Conservation (phyloP, 2,113 vertebrate genomes). For the Bos indicus region DNA sequence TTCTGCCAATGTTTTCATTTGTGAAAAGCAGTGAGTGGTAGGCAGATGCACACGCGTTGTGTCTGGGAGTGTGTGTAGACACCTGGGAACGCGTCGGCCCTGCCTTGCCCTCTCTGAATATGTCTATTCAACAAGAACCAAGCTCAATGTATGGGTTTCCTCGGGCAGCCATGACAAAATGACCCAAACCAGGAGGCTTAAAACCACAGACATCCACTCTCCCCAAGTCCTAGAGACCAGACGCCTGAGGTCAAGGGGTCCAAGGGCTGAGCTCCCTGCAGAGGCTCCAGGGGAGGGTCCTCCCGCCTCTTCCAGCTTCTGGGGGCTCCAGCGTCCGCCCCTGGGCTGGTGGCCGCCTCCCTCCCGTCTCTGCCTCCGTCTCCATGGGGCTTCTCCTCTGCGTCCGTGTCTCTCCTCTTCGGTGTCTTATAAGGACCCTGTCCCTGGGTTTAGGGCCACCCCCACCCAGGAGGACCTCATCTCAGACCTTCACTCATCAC, state of each 20-base stretch:
- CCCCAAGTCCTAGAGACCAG: background rate
- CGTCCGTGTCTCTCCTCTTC: accelerated
- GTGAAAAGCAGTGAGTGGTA: too few species aligned
- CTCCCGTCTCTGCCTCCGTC: accelerated
- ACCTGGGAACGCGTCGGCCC: accelerated
- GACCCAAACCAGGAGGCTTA: background rate
- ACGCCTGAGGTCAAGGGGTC: accelerated
- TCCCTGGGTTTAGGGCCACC: background rate
- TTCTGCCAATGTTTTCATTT: background rate
- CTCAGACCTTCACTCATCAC: background rate
- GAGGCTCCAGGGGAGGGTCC: background rate
- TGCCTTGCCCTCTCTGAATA: accelerated
- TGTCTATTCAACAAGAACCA: background rate
- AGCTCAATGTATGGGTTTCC: background rate
- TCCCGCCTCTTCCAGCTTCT: accelerated
- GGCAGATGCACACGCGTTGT: accelerated
- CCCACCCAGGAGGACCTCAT: background rate
- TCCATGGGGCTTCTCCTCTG: background rate
- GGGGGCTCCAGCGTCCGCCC: accelerated
- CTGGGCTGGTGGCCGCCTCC: background rate
- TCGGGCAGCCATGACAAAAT: background rate
- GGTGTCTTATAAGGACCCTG: background rate
- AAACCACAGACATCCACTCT: background rate
- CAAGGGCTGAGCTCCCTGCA: accelerated
- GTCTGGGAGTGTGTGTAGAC: background rate